These are phyloP conservation scores for Clavelina lepadiformis DNA, from an alignment of 23 tunicate genomes.

Conservation along the genomic window DNA sequence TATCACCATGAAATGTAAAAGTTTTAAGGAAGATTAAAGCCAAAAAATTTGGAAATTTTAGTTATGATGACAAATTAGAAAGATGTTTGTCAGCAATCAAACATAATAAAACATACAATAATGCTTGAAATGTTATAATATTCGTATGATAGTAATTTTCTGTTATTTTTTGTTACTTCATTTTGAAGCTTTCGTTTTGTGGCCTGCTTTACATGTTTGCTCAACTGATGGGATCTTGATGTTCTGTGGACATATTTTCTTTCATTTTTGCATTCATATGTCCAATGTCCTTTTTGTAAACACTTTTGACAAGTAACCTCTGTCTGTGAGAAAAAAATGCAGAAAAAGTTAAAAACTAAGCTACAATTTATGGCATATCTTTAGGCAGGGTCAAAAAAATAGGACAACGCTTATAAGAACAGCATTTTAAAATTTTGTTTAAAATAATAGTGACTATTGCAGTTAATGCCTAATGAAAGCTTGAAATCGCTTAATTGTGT, in stretches of 20 bases:
- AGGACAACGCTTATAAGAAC: not conserved
- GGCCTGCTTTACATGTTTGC: conserved; percentile 42
- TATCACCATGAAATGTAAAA: not conserved
- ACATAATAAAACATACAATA: no score
- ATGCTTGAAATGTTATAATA: no score
- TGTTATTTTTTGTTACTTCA: conserved; percentile 6
- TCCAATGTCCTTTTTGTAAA: conserved; percentile 87
- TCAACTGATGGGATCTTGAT: conserved; percentile 55
- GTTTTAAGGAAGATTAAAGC: no score
- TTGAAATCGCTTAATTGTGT: no score
- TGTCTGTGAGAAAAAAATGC: conserved; percentile 37
- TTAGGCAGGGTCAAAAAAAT: no score
- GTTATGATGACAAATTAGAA: no score
- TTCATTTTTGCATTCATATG: conserved; percentile 76
- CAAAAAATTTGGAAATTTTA: no score
- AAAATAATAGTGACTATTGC: no score
- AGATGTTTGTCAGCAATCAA: no score
- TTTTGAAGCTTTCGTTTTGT: conserved; percentile 26
- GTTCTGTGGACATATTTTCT: conserved; percentile 68
- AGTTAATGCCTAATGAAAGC: no score
- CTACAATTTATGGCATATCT: no score
- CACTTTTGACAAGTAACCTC: conserved; percentile 75
- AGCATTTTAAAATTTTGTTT: not conserved
- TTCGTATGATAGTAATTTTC: no score
- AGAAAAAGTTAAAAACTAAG: not conserved